Evolutionary conservation across 1,140 invertebrate species (phyloP), one percentile per base, ranked within the genome.

Genomic region (Panonychus citri): DNA sequence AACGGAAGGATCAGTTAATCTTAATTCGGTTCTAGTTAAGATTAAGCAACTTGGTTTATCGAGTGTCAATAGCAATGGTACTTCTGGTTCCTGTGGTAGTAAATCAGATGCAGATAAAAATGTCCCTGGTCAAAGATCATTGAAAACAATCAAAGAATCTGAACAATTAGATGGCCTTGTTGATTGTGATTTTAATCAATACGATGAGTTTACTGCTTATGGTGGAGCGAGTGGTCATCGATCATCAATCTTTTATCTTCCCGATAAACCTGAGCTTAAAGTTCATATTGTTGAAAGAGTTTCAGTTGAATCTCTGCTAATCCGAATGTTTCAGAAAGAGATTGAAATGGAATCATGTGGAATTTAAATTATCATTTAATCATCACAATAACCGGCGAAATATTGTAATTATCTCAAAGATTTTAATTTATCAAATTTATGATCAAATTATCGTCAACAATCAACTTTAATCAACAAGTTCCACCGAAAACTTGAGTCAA

Each of bases 31-130:
- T 25, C 71, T 74, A 55, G 64, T 62, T 40, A 74, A 72, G 57
- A 74, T 75, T 40, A 66, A 69, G 54, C 69, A 74, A 61, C 61
- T 74, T 49, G 73, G 73, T 52, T 62, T 73, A 12, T 34, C 30
- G 5, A 34, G 30, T 34, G 30, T 34, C 12, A 34, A 34, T 12
- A 34, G 5, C 12, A 34, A 34, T 34, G 30, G 30, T 34, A 12
- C 30, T 12, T 34, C 30, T 7, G 12, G 5, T 7, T 12, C 30
- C 30, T 7, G 12, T 34, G 12, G 5, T 12, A 34, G n/a, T 10
- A 46, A 46, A 46, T 10, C 8, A 2, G 43, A 4, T 46, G 15
- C n/a, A 24, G 19, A 21, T 21, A 46, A 19, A 21, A 21, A 10
- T n/a, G 19, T 3, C n/a, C n/a, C n/a, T 7, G 21, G 3, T n/a